Evolutionary conservation across 23 tunicate genomes (phyloP), one percentile per base, ranked within the genome.

Genomic region (Phallusia fumigata): DNA sequence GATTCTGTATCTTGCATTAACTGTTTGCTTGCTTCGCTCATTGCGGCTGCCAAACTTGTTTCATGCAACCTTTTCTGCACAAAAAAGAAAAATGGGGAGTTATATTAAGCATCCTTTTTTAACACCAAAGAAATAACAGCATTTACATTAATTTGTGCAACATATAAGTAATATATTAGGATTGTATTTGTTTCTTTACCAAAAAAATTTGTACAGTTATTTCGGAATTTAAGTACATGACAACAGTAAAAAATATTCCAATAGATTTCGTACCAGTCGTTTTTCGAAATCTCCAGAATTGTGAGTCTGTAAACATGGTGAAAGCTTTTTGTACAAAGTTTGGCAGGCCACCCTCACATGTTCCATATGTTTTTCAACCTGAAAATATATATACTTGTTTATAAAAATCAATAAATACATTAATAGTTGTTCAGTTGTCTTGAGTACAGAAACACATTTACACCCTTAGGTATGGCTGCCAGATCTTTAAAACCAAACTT

Each of bases 341-440:
- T 64, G 85, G 65, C 88, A 87, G 16, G 97, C 92, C 19, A 33
- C 51, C 30, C 86, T 79, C 0, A 86, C 86, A 65, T 84, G 91
- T 31, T 92, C 97, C 65, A 92, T 81, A 33, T 85, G 88, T 31
- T 84, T 84, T 75, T 92, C 91, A 40, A 92, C 75, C 91, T 90
- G 35, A 19, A 74, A 74, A 74, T 3, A 24, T 10, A 74, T 32
- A n/a, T n/a, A n/a, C n/a, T 74, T 13, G 19, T 32, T 19, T 33
- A 3, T 33, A 33, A 74, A 74, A 33, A 35, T 74, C 19, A 72
- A 72, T 26, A 28, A 72, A 72, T 31, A 21, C n/a, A 22, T 26
- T 28, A 72, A 12, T 12, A 21, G 33, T 72, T 28, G n/a, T 16
- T 13, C 33, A n/a, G n/a, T n/a, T n/a, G n/a, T n/a, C n/a, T n/a